phyloP scores from a whole-genome alignment of 64 coral and sea anemone species.

The Astreopora myriophthalma region DNA sequence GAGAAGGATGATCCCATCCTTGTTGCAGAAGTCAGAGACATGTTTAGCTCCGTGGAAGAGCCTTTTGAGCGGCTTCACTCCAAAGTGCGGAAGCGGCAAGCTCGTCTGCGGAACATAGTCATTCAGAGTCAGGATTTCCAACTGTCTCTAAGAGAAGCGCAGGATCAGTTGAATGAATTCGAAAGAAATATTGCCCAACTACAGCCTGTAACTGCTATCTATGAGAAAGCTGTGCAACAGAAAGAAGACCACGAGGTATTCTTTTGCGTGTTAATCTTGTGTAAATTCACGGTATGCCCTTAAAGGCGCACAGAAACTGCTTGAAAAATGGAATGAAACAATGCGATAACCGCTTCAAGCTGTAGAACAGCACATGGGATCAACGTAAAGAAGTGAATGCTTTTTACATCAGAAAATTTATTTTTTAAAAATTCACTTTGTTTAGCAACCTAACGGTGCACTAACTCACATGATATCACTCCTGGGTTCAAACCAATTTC shows the following conservation, averaged over 20 bases:
- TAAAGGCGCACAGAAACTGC: no score
- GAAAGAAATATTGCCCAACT: constrained; percentile 59
- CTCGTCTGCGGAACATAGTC: constrained; percentile 84
- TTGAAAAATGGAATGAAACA: not conserved
- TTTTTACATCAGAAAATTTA: no score
- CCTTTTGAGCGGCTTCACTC: constrained; percentile 79
- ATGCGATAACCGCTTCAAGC: no score
- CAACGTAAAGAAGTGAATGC: no score
- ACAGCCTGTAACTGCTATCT: constrained; percentile 70
- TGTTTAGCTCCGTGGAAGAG: constrained; percentile 63
- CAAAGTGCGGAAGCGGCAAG: constrained; percentile 68
- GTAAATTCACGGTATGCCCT: no score
- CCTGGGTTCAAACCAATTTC: no score
- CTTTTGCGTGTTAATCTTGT: no score
- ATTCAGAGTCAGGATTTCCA: constrained; percentile 82
- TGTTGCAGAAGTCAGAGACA: constrained; percentile 75
- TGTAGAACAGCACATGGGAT: no score
- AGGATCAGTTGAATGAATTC: constrained; percentile 80
- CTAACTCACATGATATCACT: no score
- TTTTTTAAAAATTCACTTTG: no score
- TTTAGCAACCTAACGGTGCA: no score
- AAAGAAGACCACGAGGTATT: constrained; percentile 95
- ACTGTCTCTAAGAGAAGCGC: constrained; percentile 66
- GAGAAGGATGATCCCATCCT: constrained; percentile 79
- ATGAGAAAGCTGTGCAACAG: constrained; percentile 59